Evolutionary conservation across 2,113 vertebrate genomes (phyloP), one percentile per base, ranked within the genome.

Genomic region (Montifringilla adamsi): DNA sequence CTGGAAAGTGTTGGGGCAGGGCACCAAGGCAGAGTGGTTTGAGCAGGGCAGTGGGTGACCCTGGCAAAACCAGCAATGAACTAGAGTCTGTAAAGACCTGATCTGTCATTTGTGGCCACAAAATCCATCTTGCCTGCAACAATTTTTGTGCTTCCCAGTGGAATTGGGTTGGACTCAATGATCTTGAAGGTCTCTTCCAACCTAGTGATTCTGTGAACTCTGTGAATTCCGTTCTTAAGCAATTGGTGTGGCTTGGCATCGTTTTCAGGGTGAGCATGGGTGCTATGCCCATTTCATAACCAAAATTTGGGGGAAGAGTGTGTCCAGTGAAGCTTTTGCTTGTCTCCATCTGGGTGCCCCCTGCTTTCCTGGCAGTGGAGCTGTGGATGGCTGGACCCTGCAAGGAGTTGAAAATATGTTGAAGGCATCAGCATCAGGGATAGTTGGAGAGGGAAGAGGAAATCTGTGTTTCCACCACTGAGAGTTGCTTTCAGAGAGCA

Each of bases 371-470:
- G 41, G 20, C 46, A 41, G 22, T 11, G 41, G 44, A 60, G 35
- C 44, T 78, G 66, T 12, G 9, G 24, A 8, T 53, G 49, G 21
- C 62, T 92, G 77, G 26, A 26, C 35, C 56, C 73, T 56, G 16
- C 13, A 10, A 33, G 76, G 39, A 55, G 50, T 0, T 70, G 73
- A 39, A 53, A 56, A 44, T 35, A 26, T 27, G 21, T 11, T 0
- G 2, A 53, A 47, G 67, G 18, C 3, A 3, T 9, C 46, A 27
- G 41, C 1, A 0, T 56, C 13, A 13, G 17, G 46, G 33, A 6
- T 15, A 3, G 44, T 3, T 74, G 79, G 44, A 56, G 66, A 56
- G 23, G 37, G 23, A 56, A 47, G 52, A 52, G 70, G 23, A 20
- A 26, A 17, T 3, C 28, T 8, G 0, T 11, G 9, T n/a, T 66